Base-by-base conservation (phyloP, 2,797 vertebrate genomes). In the Lagothrix lagotricha region DNA sequence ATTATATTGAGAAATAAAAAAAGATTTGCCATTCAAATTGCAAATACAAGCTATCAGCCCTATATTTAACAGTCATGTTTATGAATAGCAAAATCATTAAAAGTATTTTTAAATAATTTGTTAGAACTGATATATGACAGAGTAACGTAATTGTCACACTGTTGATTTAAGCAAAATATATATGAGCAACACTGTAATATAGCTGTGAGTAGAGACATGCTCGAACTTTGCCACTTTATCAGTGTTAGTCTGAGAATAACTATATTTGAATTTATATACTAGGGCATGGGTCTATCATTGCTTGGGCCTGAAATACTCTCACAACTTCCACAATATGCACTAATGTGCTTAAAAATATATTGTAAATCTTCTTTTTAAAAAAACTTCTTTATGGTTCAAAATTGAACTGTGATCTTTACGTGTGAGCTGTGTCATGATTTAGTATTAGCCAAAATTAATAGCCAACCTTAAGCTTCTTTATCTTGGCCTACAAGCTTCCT, bases 391-490 rank as follows among this genome's bases (percentile, higher is more conserved):
- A 98, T 96, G 96, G 98, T 96, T 98, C 96, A 97, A 98, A 98
- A 98, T 97, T 98, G 98, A 98, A 99, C 98, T 98, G 96, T 99
- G 98, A 98, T 98, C 98, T 92, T 98, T 97, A 79, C 80, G 9
- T 98, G 98, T 98, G 95, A 98, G 98, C 96, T 98, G 97, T 98
- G 98, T 98, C 98, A 97, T 98, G 98, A 98, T 98, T 98, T 98
- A 99, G 98, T 98, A 97, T 96, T 97, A 89, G 75, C 97, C 98
- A 96, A 96, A 98, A 98, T 98, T 97, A 98, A 98, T 98, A 98
- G 98, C 97, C 98, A 98, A 98, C 97, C 97, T 98, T 98, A 98
- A 97, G 90, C 98, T 98, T 98, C 93, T 97, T 98, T 97, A 97
- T 97, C 96, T 92, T 98, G 97, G 96, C 96, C 97, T 97, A 83